Evolutionary conservation across 2,888 invertebrate species (phyloP).

Genomic region (Cantharis flavilabris): DNA sequence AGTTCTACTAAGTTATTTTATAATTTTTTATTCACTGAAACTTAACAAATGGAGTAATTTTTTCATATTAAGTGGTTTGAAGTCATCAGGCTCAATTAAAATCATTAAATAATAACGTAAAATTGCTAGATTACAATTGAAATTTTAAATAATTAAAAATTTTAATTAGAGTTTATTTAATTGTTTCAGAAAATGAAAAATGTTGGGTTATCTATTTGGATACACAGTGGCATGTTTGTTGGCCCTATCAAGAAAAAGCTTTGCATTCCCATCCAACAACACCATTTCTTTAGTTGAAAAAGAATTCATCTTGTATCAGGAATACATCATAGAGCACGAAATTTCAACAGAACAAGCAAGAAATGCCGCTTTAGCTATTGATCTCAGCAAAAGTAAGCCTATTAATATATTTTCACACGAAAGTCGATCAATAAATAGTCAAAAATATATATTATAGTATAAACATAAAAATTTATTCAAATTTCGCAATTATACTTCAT

Average conservation of each 20-base stretch:
- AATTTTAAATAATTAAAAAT: not conserved
- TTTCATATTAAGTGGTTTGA: not conserved
- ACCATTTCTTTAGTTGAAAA: conserved; percentile 39
- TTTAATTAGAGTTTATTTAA: not conserved
- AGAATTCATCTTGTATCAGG: conserved; percentile 55
- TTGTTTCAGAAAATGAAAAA: conserved; percentile 34
- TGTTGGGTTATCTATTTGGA: conserved; percentile 33
- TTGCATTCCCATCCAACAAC: conserved; percentile 1
- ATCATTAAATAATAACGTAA: not conserved
- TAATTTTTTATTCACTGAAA: not conserved
- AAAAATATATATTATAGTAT: not conserved
- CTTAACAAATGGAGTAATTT: not conserved
- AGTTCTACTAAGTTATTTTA: not conserved
- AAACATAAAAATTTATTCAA: not conserved
- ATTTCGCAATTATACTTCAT: not conserved
- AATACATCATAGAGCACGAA: conserved; percentile 68
- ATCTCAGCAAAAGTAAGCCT: conserved; percentile 54
- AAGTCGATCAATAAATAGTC: not conserved
- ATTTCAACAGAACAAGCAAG: conserved; percentile 64
- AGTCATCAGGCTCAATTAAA: not conserved
- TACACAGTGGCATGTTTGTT: conserved; percentile 34
- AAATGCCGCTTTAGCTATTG: conserved; percentile 58
- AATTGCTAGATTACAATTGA: not conserved
- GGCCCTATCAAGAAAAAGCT: conserved; percentile 15
- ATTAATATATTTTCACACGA: not conserved